Percentiles rank a stretch among this genome's conserved stretches.
These are phyloP conservation scores for Hylyphantes graminicola DNA, from an alignment of 1,140 invertebrate genomes.

Conservation along the genomic window DNA sequence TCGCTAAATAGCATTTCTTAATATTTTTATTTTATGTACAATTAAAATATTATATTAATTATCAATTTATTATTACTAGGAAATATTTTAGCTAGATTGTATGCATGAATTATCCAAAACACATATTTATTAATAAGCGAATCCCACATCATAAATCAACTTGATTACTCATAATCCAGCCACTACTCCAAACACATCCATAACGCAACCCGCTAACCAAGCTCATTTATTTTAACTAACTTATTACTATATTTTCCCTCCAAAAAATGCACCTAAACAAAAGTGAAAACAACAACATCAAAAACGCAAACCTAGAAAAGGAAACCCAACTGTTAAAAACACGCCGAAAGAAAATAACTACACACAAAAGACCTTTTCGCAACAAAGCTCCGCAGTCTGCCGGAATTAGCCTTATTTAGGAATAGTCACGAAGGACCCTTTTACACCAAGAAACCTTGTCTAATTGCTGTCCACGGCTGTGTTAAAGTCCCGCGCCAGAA, in stretches of 20 bases:
- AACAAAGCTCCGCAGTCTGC: conserved; percentile 6
- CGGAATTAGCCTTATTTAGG: conserved; percentile 41
- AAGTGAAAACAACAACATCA: neutral
- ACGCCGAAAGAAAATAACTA: conserved; percentile 20
- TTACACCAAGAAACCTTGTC: neutral
- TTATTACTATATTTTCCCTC: neutral
- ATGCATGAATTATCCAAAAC: too few relatives aligned
- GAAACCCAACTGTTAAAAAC: conserved; percentile 6
- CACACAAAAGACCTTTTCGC: neutral
- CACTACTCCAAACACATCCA: too few relatives aligned
- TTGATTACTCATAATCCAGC: too few relatives aligned
- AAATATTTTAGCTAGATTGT: too few relatives aligned
- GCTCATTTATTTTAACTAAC: too few relatives aligned
- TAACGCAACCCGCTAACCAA: too few relatives aligned
- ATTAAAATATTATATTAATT: too few relatives aligned
- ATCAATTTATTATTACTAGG: too few relatives aligned
- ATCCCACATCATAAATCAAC: too few relatives aligned
- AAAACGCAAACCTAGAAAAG: neutral
- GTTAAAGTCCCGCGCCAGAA: conserved; percentile 25
- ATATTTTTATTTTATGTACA: too few relatives aligned
- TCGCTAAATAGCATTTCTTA: too few relatives aligned
- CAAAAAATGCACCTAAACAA: neutral
- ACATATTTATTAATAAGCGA: too few relatives aligned
- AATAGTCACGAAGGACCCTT: conserved; percentile 37
- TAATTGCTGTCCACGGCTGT: conserved; percentile 40